phyloP scores from a whole-genome alignment of 2,113 vertebrate species.

The Cephalopholis sonnerati region DNA sequence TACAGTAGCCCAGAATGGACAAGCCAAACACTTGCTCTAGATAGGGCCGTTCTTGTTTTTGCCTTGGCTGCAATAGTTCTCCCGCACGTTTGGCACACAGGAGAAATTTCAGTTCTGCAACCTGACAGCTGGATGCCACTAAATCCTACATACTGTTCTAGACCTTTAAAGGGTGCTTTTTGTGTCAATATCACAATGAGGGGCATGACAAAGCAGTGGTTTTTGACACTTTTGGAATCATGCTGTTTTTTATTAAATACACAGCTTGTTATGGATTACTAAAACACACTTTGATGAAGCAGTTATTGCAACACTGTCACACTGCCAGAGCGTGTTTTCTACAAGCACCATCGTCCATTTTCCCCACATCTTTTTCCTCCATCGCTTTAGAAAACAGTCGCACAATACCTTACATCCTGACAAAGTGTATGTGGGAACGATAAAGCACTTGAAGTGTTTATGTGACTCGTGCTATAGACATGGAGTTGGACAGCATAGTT shows the following conservation, averaged over 20 bases:
- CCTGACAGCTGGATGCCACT: no score
- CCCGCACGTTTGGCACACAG: no score
- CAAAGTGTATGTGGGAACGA: conserved; percentile 34
- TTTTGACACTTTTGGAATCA: no score
- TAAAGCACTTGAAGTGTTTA: conserved; percentile 60
- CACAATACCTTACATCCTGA: conserved; percentile 52
- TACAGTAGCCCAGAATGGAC: no score
- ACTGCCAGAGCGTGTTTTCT: conserved; percentile 2
- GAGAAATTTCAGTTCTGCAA: no score
- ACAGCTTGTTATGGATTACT: neutral
- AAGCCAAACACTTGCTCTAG: no score
- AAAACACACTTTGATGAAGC: neutral
- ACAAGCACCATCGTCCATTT: conserved; percentile 8
- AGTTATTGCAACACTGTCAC: neutral
- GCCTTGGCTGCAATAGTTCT: no score
- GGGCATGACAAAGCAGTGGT: no score
- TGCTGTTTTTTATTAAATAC: neutral
- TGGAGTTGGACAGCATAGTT: conserved; percentile 6
- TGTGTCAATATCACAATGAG: no score
- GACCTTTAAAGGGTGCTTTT: no score
- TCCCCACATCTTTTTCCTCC: neutral
- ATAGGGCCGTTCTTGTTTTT: no score
- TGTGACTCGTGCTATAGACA: conserved; percentile 38
- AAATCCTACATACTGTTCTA: no score
- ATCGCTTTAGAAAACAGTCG: conserved; percentile 22